These are phyloP conservation scores for Oikopleura vanhoeffeni DNA, from an alignment of 23 tunicate species.

Conservation along the genomic window DNA sequence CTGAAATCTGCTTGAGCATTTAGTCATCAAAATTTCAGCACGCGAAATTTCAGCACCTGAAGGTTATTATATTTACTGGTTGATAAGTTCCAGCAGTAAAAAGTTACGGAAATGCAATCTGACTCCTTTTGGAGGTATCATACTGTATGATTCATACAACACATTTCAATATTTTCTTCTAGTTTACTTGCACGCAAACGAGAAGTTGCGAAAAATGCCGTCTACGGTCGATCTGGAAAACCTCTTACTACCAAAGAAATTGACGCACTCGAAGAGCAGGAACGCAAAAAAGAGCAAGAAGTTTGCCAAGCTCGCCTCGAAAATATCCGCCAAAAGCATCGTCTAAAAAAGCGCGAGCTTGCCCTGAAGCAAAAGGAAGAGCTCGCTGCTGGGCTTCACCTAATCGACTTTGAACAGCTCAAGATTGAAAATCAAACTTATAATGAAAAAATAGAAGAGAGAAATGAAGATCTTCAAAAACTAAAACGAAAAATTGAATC, in stretches of 20 bases:
- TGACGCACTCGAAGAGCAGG: slow-evolving; percentile 44
- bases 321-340: slow-evolving; percentile 50
- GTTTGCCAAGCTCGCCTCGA: slow-evolving; percentile 88
- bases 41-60: no score
- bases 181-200: slow-evolving; percentile 19
- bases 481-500: slow-evolving; percentile 66
- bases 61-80: no score
- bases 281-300: slow-evolving; percentile 55
- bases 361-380: slow-evolving; percentile 80
- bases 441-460: slow-evolving; percentile 92
- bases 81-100: no score
- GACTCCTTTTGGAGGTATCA: no score
- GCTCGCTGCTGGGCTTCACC: slow-evolving; percentile 70
- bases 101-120: no score
- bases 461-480: slow-evolving; percentile 87
- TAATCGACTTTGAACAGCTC: slow-evolving; percentile 95
- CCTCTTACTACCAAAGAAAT: slow-evolving; percentile 18
- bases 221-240: slow-evolving; percentile 41
- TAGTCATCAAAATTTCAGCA: no score
- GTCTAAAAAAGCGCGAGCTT: slow-evolving; percentile 53
- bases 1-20: no score
- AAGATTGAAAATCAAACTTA: slow-evolving; percentile 99
- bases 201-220: slow-evolving; percentile 40
- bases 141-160: no score
- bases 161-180: no score